Evolutionary conservation across 2,888 invertebrate genomes (phyloP).

Genomic region (Meiosimyza decipiens): DNA sequence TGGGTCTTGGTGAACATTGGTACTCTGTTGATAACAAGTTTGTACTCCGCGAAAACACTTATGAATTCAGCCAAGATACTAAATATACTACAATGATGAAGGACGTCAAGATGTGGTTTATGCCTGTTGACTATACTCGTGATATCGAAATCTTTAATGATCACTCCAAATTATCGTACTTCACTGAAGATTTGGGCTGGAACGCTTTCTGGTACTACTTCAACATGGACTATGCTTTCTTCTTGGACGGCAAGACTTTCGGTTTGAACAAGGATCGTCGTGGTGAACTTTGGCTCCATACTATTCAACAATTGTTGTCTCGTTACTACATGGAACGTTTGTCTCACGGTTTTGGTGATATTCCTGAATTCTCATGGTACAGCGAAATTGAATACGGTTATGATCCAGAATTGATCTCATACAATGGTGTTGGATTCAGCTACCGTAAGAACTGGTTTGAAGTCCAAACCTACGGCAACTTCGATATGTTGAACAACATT

Average conservation of each 20-base stretch:
- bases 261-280: conserved; percentile 70
- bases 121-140: conserved; percentile 72
- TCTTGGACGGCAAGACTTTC: conserved; percentile 70
- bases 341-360: conserved; percentile 74
- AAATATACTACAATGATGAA: conserved; percentile 42
- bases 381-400: conserved; percentile 71
- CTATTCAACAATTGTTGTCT: conserved; percentile 75
- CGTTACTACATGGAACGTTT: conserved; percentile 81
- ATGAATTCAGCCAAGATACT: conserved; percentile 42
- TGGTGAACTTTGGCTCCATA: conserved; percentile 73
- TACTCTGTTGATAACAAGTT: conserved; percentile 43
- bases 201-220: conserved; percentile 74
- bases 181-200: conserved; percentile 77
- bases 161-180: conserved; percentile 73
- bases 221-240: conserved; percentile 72
- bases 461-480: conserved; percentile 64
- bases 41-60: conserved; percentile 46
- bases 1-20: conserved; percentile 50
- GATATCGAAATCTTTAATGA: conserved; percentile 64
- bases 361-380: conserved; percentile 70
- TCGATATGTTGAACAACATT: conserved; percentile 47
- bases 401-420: conserved; percentile 71
- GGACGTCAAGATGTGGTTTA: conserved; percentile 49
- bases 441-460: conserved; percentile 70
- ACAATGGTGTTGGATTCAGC: conserved; percentile 75